Percentiles rank a stretch among this genome's conserved stretches.
These are phyloP conservation scores for Manis javanica DNA, from an alignment of 2,797 vertebrate species.

Conservation along the genomic window DNA sequence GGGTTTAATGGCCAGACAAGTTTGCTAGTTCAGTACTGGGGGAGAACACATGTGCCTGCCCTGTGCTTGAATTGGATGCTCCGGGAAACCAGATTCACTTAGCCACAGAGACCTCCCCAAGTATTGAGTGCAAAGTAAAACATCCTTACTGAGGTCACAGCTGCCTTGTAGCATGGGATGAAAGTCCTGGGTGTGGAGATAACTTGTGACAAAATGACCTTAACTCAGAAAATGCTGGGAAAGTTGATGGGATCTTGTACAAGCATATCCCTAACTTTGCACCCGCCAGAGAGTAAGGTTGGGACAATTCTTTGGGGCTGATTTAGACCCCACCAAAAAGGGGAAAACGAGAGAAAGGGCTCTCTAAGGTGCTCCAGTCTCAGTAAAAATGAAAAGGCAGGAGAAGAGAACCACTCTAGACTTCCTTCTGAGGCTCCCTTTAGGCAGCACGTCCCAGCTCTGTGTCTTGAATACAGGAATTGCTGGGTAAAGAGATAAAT, in stretches of 20 bases:
- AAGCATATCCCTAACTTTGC: background rate
- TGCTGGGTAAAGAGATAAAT: background rate
- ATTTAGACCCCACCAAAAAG: background rate
- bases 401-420: background rate
- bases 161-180: background rate
- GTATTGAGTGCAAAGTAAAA: background rate
- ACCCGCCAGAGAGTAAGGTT: background rate
- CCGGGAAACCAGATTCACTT: background rate
- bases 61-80: background rate
- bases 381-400: background rate
- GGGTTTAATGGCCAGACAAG: background rate
- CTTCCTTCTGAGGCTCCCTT: background rate
- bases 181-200: background rate
- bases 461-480: background rate
- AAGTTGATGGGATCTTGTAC: background rate
- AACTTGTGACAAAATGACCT: background rate
- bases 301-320: background rate
- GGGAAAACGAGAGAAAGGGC: background rate
- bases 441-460: background rate
- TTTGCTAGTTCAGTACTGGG: background rate
- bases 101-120: background rate
- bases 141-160: background rate
- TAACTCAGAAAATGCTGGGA: constrained; percentile 1
- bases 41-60: background rate
- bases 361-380: background rate